phyloP scores from a whole-genome alignment of 2,797 vertebrate genomes.

The Anas bahamensis region DNA sequence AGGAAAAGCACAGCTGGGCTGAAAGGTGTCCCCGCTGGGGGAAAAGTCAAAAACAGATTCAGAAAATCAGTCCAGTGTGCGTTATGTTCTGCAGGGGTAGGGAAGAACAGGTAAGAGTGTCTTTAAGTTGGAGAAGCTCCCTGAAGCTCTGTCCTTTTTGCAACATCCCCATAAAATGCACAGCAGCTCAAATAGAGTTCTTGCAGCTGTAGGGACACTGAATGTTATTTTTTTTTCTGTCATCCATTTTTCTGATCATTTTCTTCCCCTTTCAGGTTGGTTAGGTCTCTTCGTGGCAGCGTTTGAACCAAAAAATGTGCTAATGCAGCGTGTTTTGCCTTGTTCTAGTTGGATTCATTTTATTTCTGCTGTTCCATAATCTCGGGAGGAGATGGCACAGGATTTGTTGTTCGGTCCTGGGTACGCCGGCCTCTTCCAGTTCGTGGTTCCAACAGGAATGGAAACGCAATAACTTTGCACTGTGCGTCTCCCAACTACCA shows the following conservation, averaged over 20 bases:
- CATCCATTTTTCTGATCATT: rapidly evolving
- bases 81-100: background rate
- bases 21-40: background rate
- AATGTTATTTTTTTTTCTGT: no score
- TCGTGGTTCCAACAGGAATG: background rate
- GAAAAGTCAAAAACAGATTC: background rate
- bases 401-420: background rate
- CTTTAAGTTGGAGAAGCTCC: rapidly evolving
- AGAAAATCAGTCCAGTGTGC: background rate
- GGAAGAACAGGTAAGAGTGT: background rate
- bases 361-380: background rate
- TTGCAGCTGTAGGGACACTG: rapidly evolving
- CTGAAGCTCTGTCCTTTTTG: background rate
- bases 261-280: background rate
- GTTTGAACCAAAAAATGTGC: background rate
- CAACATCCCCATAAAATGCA: background rate
- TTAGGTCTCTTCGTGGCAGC: rapidly evolving
- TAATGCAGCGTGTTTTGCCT: background rate
- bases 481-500: rapidly evolving
- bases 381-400: no score
- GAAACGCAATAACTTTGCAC: background rate
- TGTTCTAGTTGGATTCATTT: background rate
- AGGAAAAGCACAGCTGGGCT: background rate
- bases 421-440: background rate
- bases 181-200: background rate